phyloP scores from a whole-genome alignment of 2,113 vertebrate genomes.

The Euleptes europaea region DNA sequence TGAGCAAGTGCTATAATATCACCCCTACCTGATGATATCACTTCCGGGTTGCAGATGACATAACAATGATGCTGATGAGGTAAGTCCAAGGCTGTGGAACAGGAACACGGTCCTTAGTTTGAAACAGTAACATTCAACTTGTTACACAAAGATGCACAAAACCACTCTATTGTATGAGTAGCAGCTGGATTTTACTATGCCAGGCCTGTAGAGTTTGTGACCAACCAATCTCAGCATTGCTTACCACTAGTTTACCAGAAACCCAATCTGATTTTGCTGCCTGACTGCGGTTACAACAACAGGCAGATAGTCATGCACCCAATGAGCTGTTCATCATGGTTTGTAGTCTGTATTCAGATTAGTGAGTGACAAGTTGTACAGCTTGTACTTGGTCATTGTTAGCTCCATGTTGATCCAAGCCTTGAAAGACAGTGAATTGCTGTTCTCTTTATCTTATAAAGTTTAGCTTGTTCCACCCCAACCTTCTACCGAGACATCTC shows the following conservation, averaged over 20 bases:
- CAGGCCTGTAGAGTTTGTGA: background rate
- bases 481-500: slow-evolving; percentile 33
- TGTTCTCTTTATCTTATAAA: slow-evolving; percentile 43
- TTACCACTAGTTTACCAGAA: background rate
- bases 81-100: background rate
- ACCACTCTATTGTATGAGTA: background rate
- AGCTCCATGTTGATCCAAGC: background rate
- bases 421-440: background rate
- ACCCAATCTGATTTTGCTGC: background rate
- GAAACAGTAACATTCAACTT: no score
- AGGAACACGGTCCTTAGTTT: background rate
- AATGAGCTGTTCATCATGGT: background rate
- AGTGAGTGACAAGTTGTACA: background rate
- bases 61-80: no score
- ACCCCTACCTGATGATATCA: no score
- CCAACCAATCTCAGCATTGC: background rate
- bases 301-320: background rate
- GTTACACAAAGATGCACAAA: background rate
- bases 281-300: background rate
- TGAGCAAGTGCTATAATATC: no score
- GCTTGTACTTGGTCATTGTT: background rate
- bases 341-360: background rate
- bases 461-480: background rate
- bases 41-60: no score
- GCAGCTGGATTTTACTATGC: background rate